Base-by-base conservation (phyloP, 2,888 invertebrate species). In the Apotomis turbidana region DNA sequence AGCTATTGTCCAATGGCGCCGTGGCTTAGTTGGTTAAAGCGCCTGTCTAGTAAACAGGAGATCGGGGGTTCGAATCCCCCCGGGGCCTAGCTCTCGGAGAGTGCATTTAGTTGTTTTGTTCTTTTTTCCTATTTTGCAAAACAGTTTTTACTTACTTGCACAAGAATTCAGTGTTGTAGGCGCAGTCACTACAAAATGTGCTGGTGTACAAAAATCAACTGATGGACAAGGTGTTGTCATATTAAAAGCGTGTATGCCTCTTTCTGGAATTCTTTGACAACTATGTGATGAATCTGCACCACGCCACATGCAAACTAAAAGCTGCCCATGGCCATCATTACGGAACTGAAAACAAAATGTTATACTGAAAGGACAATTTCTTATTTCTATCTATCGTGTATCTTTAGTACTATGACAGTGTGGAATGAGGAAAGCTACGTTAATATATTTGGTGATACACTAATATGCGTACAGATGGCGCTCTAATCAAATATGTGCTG, bases 291-390 rank as follows among this genome's bases (percentile, higher is more conserved):
- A 80, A 54, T 93, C 91, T 8, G 88, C 88, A 2, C 91, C 88
- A 4, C 93, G 88, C 85, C 95, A 94, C 67, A 94, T 94, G 80
- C 96, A 96, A 1, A 95, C 94, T 64, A 90, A 87, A 60, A 96
- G 83, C 64, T 85, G 87, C 0, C 95, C 95, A 79, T 93, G 94
- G 0, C 92, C 94, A 38, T 87, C 85, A 69, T 94, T 94, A 77
- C 94, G 93, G 77, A 96, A 90, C 93, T 94, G 73, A 59, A 79
- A 79, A 54, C 69, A 72, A 73, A 73, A 51, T 38, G 13, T 69
- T 27, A 10, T 15, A 51, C 10, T 13, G 12, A 38, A 5, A 67
- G 4, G 3, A 67, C 4, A 58, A 44, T 51, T 51, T 27, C 6
- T 5, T 12, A 27, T 9, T 51, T 60, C 44, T 44, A 68, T n/a